These are phyloP conservation scores for Pammene fasciana DNA, from an alignment of 2,888 invertebrate species.

Conservation along the genomic window DNA sequence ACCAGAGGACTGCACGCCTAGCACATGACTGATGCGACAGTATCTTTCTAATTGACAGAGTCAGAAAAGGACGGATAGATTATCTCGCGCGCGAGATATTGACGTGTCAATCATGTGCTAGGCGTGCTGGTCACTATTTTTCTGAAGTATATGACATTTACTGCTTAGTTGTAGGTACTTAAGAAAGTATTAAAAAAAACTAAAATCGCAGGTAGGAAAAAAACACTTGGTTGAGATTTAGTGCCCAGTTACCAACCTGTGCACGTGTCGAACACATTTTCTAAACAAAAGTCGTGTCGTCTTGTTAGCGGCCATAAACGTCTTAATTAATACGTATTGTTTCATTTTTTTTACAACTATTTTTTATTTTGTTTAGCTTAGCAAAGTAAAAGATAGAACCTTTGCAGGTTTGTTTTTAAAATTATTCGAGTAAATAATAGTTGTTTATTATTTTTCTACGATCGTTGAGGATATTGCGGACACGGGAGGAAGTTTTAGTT, in stretches of 20 bases:
- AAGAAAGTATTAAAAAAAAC: too few relatives aligned
- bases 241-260: conserved; percentile 19
- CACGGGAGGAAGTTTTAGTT: too few relatives aligned
- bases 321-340: neutral
- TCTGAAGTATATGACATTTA: too few relatives aligned
- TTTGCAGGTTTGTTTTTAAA: neutral
- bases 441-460: neutral
- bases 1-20: too few relatives aligned
- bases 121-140: too few relatives aligned
- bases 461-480: neutral
- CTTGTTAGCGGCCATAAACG: neutral
- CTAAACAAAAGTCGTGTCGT: neutral
- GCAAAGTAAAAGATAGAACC: neutral
- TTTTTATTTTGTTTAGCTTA: neutral
- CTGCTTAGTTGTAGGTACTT: too few relatives aligned
- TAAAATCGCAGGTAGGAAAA: too few relatives aligned
- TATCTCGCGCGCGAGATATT: too few relatives aligned
- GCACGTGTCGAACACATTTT: conserved; percentile 18
- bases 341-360: neutral
- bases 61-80: too few relatives aligned
- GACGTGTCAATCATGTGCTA: too few relatives aligned
- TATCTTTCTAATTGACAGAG: too few relatives aligned
- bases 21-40: too few relatives aligned
- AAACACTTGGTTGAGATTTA: neutral
- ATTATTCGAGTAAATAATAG: neutral